A percentile compares a stretch with the other conserved stretches of the same genome.
Evolutionary conservation across 2,113 vertebrate species (phyloP).

Genomic region (Pelobates fuscus): DNA sequence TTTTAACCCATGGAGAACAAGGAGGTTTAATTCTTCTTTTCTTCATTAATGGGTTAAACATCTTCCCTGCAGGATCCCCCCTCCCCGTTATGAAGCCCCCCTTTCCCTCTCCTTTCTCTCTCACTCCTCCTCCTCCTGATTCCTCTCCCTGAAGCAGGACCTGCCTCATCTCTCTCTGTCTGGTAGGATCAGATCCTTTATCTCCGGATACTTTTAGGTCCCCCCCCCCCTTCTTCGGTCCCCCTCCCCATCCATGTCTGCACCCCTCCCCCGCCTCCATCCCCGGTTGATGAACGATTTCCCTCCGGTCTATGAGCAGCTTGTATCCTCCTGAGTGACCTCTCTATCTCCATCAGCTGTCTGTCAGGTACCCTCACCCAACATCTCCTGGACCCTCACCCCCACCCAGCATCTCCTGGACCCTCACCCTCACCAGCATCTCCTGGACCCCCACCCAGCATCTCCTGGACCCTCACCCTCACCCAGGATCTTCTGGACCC

Average conservation of each 20-base stretch:
- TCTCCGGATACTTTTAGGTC: neutral
- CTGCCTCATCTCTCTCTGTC: constrained; percentile 29
- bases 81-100: neutral
- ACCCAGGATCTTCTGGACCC: too few species aligned
- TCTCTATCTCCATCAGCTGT: too few species aligned
- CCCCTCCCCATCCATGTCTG: constrained; percentile 11
- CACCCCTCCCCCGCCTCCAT: neutral
- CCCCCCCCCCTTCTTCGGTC: neutral
- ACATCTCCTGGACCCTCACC: neutral
- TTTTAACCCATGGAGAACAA: too few species aligned
- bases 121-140: constrained; percentile 26
- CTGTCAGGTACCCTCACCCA: neutral
- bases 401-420: too few species aligned
- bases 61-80: neutral
- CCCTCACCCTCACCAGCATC: too few species aligned
- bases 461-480: too few species aligned
- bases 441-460: too few species aligned
- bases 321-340: too few species aligned
- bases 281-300: too few species aligned
- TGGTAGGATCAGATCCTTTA: constrained; percentile 13
- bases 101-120: constrained; percentile 9
- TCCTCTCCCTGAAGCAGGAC: constrained; percentile 25
- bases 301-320: too few species aligned
- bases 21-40: too few species aligned
- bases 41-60: constrained; percentile 7